Conservation (phyloP, 2,888 invertebrate species). For the Shargacucullia verbasci region DNA sequence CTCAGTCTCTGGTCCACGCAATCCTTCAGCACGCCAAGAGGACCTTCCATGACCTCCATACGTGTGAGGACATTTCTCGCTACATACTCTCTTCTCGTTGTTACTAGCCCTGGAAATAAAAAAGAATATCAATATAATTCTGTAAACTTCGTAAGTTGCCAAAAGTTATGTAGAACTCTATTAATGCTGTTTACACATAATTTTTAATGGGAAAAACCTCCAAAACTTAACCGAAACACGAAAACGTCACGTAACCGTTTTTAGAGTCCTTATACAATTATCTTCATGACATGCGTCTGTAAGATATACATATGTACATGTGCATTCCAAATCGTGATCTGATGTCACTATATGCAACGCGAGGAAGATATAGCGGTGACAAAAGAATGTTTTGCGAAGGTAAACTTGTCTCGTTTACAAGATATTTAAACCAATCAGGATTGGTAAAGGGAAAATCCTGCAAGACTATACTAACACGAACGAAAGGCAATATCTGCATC, state of each 20-base stretch:
- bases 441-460: conserved; percentile 4
- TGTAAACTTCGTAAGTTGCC: not conserved
- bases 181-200: too few relatives aligned
- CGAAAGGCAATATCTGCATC: not conserved
- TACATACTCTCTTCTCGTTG: conserved; percentile 48
- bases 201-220: too few relatives aligned
- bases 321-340: conserved; percentile 13
- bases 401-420: conserved; percentile 23
- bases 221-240: too few relatives aligned
- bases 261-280: too few relatives aligned
- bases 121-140: not conserved
- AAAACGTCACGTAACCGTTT: too few relatives aligned
- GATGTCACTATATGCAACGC: conserved; percentile 24
- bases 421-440: not conserved
- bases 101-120: conserved; percentile 21
- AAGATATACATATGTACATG: too few relatives aligned
- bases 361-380: conserved; percentile 14
- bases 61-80: conserved; percentile 75
- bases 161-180: too few relatives aligned
- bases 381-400: conserved; percentile 33
- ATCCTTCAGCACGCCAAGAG: conserved; percentile 89
- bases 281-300: too few relatives aligned
- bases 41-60: conserved; percentile 89
- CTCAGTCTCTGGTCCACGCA: conserved; percentile 90
- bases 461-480: not conserved